phyloP scores from a whole-genome alignment of 2,113 vertebrate species.

The Callionymus lyra region DNA sequence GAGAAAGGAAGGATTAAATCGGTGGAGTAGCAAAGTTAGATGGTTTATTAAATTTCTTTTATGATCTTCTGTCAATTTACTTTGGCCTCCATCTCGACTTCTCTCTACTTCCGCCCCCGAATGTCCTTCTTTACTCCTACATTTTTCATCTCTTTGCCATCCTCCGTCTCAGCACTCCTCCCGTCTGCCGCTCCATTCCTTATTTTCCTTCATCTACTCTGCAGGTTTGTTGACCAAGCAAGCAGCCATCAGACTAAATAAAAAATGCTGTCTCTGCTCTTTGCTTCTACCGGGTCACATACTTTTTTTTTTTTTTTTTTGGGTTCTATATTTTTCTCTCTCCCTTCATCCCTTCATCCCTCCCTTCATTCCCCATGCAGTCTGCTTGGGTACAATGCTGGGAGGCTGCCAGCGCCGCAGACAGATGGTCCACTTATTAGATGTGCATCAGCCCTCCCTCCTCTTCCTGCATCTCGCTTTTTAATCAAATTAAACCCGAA shows the following conservation, averaged over 20 bases:
- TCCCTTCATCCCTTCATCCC: constrained; percentile 23
- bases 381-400: constrained; percentile 83
- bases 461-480: constrained; percentile 94
- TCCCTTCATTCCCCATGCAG: constrained; percentile 48
- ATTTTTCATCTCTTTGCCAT: no score
- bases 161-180: not conserved
- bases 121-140: not conserved
- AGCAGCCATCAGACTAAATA: constrained; percentile 64
- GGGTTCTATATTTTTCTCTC: constrained; percentile 6
- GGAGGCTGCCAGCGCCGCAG: constrained; percentile 86
- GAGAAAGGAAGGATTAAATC: not conserved
- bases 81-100: not conserved
- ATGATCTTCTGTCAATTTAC: constrained; percentile 11
- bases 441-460: constrained; percentile 88
- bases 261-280: constrained; percentile 66
- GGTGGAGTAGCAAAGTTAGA: no score
- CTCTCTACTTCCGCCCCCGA: not conserved
- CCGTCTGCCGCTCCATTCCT: not conserved
- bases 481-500: constrained; percentile 96
- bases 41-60: not conserved
- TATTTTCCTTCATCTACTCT: constrained; percentile 19
- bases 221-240: constrained; percentile 67
- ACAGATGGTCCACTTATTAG: constrained; percentile 98
- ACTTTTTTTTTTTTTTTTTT: constrained; percentile 28
- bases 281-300: constrained; percentile 51